Conservation (phyloP, 1,140 invertebrate species). For the Drosophila subobscura region DNA sequence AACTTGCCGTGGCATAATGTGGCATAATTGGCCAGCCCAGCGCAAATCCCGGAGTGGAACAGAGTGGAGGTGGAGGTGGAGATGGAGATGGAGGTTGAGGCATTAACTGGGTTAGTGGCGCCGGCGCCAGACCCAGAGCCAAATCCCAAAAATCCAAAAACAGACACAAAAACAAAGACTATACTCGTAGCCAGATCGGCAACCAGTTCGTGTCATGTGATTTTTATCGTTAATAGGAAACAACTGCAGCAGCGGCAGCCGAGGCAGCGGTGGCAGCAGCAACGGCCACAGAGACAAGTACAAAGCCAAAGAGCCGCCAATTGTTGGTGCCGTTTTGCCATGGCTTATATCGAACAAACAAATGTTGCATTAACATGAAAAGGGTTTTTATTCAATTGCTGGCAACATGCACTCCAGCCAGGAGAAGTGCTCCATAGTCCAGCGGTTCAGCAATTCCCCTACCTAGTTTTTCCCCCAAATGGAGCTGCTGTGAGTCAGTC, state of each 20-base stretch:
- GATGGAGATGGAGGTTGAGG: slow-evolving; percentile 22
- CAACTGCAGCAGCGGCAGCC: slow-evolving; percentile 66
- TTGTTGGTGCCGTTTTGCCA: slow-evolving; percentile 33
- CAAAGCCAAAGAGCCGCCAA: slow-evolving; percentile 71
- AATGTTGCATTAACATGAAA: slow-evolving; percentile 80
- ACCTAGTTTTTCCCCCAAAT: not conserved
- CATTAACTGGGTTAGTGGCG: slow-evolving; percentile 77
- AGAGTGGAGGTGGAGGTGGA: not conserved
- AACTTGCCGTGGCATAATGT: slow-evolving; percentile 61
- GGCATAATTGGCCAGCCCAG: slow-evolving; percentile 76
- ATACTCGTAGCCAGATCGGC: slow-evolving; percentile 69
- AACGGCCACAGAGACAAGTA: slow-evolving; percentile 70
- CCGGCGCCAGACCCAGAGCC: slow-evolving; percentile 62
- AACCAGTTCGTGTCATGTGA: slow-evolving; percentile 81
- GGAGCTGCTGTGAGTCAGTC: slow-evolving; percentile 31
- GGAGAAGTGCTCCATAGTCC: slow-evolving; percentile 5
- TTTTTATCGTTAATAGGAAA: slow-evolving; percentile 82
- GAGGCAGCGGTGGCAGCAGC: slow-evolving; percentile 39
- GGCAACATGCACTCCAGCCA: slow-evolving; percentile 57
- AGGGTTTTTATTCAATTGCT: slow-evolving; percentile 77
- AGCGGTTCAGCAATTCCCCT: no score
- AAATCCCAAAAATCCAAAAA: slow-evolving; percentile 6
- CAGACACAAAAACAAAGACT: slow-evolving; percentile 21
- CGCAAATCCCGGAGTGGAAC: slow-evolving; percentile 20
- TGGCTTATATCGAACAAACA: slow-evolving; percentile 53